Evolutionary conservation across 2,888 invertebrate genomes (phyloP).

Genomic region (Nemotelus pantherinus): DNA sequence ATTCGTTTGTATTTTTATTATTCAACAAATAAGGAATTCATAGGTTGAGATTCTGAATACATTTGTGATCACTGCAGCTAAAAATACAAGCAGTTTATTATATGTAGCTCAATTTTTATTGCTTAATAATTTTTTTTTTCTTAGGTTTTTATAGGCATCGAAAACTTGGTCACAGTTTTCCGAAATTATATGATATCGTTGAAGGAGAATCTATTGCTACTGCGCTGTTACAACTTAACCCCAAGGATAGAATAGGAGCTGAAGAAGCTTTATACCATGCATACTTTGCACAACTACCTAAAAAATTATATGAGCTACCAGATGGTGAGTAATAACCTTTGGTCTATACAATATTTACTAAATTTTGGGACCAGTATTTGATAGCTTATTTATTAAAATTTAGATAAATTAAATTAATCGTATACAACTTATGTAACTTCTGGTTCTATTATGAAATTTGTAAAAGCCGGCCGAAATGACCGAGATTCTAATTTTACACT

Average conservation of each 20-base stretch:
- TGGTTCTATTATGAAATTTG: too few species aligned
- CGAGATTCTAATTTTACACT: too few species aligned
- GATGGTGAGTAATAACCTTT: conserved; percentile 76
- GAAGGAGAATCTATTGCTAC: conserved; percentile 90
- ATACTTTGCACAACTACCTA: conserved; percentile 91
- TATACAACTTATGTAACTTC: too few species aligned
- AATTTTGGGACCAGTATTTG: too few species aligned
- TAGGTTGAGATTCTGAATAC: too few species aligned
- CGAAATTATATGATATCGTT: conserved; percentile 87
- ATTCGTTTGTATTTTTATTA: neutral
- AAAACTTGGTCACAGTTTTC: conserved; percentile 86
- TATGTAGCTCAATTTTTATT: too few species aligned
- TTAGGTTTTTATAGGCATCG: conserved; percentile 77
- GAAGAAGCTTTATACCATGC: conserved; percentile 86
- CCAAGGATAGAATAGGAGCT: conserved; percentile 86
- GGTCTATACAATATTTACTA: neutral
- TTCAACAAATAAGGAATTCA: neutral
- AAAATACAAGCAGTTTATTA: too few species aligned
- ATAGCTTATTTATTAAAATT: too few species aligned
- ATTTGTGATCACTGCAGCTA: too few species aligned
- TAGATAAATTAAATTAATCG: too few species aligned
- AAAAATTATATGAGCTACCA: conserved; percentile 88
- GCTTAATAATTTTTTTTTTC: conserved; percentile 53
- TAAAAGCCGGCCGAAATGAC: too few species aligned
- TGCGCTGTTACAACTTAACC: conserved; percentile 86